These are phyloP conservation scores for Solea senegalensis DNA, from an alignment of 2,113 vertebrate species.

Conservation along the genomic window DNA sequence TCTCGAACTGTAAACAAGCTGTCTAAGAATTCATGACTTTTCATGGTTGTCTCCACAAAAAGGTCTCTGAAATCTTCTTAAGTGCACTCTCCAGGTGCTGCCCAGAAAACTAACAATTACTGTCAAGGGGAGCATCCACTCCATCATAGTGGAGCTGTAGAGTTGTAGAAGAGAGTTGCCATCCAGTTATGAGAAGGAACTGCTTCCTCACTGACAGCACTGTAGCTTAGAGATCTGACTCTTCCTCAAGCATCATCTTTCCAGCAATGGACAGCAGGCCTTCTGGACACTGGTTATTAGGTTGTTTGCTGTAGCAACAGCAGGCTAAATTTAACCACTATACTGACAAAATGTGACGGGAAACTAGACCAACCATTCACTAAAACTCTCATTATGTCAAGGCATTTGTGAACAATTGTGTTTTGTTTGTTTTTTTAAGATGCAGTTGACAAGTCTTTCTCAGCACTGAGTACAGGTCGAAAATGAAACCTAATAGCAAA, in stretches of 20 bases:
- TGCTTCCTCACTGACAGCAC: not conserved
- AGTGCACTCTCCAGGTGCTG: not conserved
- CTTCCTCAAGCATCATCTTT: slow-evolving; percentile 4
- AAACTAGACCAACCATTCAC: not conserved
- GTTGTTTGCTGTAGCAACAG: not conserved
- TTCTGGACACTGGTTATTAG: not conserved
- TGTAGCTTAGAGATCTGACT: slow-evolving; percentile 5
- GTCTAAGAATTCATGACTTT: not conserved
- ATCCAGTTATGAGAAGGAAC: not conserved
- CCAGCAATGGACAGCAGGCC: not conserved
- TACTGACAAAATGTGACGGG: not conserved
- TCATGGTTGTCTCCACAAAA: not conserved
- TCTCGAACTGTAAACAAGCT: not conserved
- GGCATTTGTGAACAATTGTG: slow-evolving; percentile 3
- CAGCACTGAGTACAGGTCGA: slow-evolving; percentile 31
- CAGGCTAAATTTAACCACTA: not conserved
- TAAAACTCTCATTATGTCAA: slow-evolving; percentile 15
- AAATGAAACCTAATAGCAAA: slow-evolving; percentile 57
- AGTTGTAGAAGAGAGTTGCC: slow-evolving; percentile 6
- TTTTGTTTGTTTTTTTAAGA: slow-evolving; percentile 29
- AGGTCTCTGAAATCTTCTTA: not conserved
- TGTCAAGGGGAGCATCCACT: slow-evolving; percentile 7
- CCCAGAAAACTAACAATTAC: slow-evolving; percentile 36
- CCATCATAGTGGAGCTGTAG: slow-evolving; percentile 14
- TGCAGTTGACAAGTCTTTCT: slow-evolving; percentile 17